Evolutionary conservation across 2,113 vertebrate species (phyloP).

Genomic region (Hymenochirus boettgeri): DNA sequence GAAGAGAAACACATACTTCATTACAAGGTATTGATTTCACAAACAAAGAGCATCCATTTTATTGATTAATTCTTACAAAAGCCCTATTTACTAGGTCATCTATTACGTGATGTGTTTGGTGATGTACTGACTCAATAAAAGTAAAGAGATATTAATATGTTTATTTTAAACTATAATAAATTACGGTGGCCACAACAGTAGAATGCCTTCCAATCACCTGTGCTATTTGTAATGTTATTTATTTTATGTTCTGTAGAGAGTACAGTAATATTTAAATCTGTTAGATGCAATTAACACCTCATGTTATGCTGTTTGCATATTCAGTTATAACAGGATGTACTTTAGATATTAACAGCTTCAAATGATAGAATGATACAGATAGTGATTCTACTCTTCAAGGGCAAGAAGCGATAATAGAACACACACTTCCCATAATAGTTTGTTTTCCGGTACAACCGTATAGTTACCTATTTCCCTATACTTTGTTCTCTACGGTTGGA

Average conservation of each 20-base stretch:
- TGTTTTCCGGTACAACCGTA: no score
- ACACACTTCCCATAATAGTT: no score
- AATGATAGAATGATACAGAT: no score
- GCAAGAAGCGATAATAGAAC: no score
- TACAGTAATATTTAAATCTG: not conserved
- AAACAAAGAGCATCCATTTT: conserved; percentile 71
- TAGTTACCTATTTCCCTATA: no score
- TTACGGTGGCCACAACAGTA: no score
- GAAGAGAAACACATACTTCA: conserved; percentile 69
- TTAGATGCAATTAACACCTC: conserved; percentile 26
- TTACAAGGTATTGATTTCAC: conserved; percentile 75
- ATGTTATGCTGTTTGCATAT: not conserved
- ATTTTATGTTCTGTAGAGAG: not conserved
- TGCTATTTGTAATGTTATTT: no score
- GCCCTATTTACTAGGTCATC: conserved; percentile 41
- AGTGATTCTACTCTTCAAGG: no score
- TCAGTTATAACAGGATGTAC: no score
- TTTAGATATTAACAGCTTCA: no score
- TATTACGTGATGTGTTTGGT: conserved; percentile 22
- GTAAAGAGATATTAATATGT: conserved; percentile 3
- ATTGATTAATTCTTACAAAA: conserved; percentile 63
- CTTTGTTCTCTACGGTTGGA: no score
- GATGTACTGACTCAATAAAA: conserved; percentile 36
- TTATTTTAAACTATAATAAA: not conserved
- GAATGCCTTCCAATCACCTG: no score